Percentiles rank a stretch among this genome's conserved stretches.
These are phyloP conservation scores for Aleiodes sp. DNA, from an alignment of 1,140 invertebrate species.

Conservation along the genomic window DNA sequence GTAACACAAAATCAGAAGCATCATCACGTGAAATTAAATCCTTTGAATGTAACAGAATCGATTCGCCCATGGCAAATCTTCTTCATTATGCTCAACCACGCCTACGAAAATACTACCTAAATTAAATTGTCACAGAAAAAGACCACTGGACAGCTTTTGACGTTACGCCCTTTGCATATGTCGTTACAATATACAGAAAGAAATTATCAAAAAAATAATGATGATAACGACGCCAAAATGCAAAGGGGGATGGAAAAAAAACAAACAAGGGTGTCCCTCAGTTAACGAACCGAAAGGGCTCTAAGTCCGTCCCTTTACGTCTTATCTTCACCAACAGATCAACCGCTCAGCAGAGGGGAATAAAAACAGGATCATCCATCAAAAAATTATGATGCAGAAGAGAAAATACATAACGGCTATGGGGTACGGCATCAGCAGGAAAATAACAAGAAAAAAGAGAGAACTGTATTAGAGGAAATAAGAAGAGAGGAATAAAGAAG, in stretches of 20 bases:
- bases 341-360: constrained; percentile 4
- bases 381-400: constrained; percentile 12
- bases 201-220: neutral
- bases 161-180: constrained; percentile 39
- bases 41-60: constrained; percentile 14
- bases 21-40: constrained; percentile 8
- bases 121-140: constrained; percentile 36
- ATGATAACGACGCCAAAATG: neutral
- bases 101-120: constrained; percentile 28
- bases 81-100: constrained; percentile 30
- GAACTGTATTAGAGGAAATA: neutral
- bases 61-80: constrained; percentile 16
- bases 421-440: neutral
- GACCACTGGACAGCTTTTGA: constrained; percentile 15
- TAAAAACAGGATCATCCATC: constrained; percentile 23
- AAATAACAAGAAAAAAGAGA: constrained; percentile 7
- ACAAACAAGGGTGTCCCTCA: neutral
- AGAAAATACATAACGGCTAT: neutral
- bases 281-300: neutral
- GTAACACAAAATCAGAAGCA: neutral
- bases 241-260: constrained; percentile 3
- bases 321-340: neutral
- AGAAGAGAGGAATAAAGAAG: neutral
- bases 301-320: too few relatives aligned
- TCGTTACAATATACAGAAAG: constrained; percentile 14